phyloP scores from a whole-genome alignment of 1,140 invertebrate species.

The Glossosoma conforme region DNA sequence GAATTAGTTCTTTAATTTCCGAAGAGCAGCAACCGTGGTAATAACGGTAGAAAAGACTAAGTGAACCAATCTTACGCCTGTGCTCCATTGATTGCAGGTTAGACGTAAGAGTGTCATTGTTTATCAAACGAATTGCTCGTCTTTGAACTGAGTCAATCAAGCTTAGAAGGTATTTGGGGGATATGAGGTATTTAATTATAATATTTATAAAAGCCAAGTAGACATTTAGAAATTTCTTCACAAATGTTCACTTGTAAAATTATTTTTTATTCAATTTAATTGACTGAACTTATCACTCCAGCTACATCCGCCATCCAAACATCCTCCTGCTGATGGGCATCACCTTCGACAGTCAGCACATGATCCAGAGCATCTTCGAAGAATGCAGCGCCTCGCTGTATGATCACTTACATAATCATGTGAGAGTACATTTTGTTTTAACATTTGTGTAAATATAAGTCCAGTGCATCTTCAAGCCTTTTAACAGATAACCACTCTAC shows the following conservation, averaged over 20 bases:
- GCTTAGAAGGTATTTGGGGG: not conserved
- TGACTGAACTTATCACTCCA: constrained; percentile 29
- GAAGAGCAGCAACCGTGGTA: too few species aligned
- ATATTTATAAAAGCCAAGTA: not conserved
- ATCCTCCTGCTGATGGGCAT: constrained; percentile 47
- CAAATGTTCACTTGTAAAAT: too few species aligned
- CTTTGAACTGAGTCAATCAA: not conserved
- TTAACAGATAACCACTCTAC: too few species aligned
- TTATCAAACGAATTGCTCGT: not conserved
- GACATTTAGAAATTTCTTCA: too few species aligned
- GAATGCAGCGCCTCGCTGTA: constrained; percentile 40
- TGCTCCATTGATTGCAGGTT: too few species aligned
- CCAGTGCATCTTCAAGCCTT: too few species aligned
- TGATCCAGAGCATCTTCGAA: constrained; percentile 44
- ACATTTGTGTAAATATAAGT: too few species aligned
- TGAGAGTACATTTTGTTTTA: too few species aligned
- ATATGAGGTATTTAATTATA: not conserved
- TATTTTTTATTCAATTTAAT: constrained; percentile 7
- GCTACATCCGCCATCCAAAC: constrained; percentile 48
- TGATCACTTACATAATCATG: constrained; percentile 42
- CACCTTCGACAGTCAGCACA: constrained; percentile 39
- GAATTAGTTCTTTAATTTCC: too few species aligned
- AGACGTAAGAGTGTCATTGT: not conserved
- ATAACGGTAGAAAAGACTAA: too few species aligned
- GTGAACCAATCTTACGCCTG: too few species aligned